Evolutionary conservation across 2,113 vertebrate genomes (phyloP).

Genomic region (Cepphus grylle): DNA sequence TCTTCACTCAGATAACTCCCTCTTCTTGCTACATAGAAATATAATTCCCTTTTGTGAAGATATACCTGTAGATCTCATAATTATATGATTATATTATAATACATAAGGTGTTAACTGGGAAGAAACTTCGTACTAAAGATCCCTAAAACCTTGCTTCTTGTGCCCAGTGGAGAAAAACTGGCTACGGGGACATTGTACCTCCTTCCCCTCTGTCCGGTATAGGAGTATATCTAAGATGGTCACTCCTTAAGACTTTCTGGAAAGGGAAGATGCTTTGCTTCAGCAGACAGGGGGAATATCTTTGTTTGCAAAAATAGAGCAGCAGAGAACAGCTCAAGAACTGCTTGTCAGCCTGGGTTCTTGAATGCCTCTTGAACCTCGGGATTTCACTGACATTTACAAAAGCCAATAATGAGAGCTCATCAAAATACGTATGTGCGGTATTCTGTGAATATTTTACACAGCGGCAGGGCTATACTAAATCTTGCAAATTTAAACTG

Average conservation of each 20-base stretch:
- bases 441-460: background rate
- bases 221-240: background rate
- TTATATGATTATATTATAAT: background rate
- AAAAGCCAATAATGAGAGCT: background rate
- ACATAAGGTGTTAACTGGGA: background rate
- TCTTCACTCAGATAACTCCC: background rate
- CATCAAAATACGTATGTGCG: background rate
- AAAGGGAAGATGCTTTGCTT: background rate
- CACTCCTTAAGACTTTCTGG: background rate
- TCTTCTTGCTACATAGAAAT: background rate
- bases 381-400: background rate
- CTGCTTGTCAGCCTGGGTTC: background rate
- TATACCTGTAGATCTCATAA: background rate
- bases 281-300: background rate
- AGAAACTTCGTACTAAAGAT: background rate
- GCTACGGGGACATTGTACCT: background rate
- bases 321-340: background rate
- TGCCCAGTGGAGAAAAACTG: background rate
- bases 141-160: background rate
- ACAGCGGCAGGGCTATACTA: background rate
- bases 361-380: background rate
- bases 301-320: background rate
- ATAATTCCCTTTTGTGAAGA: background rate
- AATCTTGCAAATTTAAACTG: background rate
- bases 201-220: background rate